Conservation (phyloP, 1,140 invertebrate genomes). For the Drosophila kohkoa region DNA sequence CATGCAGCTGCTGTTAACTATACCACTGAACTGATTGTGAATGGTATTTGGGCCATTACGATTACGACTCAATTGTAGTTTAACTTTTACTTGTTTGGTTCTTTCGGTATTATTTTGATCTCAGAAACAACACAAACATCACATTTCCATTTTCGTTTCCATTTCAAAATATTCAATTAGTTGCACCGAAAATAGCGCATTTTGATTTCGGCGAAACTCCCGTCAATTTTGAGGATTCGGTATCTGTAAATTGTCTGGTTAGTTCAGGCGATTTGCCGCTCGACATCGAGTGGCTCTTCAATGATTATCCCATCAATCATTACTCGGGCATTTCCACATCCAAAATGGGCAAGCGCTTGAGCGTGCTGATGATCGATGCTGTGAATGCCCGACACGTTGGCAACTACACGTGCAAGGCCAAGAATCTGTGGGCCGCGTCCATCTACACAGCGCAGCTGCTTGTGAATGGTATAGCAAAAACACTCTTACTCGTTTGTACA, state of each 20-base stretch:
- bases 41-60: constrained; percentile 86
- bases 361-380: constrained; percentile 85
- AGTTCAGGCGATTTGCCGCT: constrained; percentile 88
- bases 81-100: constrained; percentile 43
- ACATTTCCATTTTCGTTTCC: not conserved
- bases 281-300: constrained; percentile 87
- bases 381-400: constrained; percentile 86
- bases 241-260: constrained; percentile 87
- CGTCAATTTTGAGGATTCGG: constrained; percentile 88
- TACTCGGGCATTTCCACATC: constrained; percentile 85
- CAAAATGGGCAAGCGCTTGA: constrained; percentile 87
- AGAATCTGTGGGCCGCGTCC: constrained; percentile 88
- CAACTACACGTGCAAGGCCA: constrained; percentile 89
- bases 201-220: constrained; percentile 88
- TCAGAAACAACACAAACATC: constrained; percentile 10
- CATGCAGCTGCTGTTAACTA: constrained; percentile 89
- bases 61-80: constrained; percentile 49
- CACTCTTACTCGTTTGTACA: constrained; percentile 44
- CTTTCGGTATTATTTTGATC: constrained; percentile 45
- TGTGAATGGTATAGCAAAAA: constrained; percentile 71
- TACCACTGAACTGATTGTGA: constrained; percentile 89
- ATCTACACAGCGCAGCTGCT: constrained; percentile 75
- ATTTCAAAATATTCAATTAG: constrained; percentile 77
- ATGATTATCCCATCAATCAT: constrained; percentile 86
- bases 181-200: constrained; percentile 88